Evolutionary conservation across 2,888 invertebrate species (phyloP), one percentile per base, ranked within the genome.

Genomic region (Leucoma salicis): DNA sequence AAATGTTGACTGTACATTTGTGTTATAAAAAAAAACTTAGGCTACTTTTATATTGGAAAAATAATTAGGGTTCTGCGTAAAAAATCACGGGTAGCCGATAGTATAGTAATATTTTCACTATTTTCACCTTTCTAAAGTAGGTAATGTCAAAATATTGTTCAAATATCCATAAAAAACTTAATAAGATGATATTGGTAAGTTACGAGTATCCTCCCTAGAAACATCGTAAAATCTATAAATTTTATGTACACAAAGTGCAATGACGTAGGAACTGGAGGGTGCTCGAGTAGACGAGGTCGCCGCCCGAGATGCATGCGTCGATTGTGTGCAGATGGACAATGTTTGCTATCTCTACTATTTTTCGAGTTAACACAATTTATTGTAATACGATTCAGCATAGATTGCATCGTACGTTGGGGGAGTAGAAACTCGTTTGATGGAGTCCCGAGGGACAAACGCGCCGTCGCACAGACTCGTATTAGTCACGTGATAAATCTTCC

Each of bases 301-400:
- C 66, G 68, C 51, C 60, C 61, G 56, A 63, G 68, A 66, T 65
- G 71, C 70, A 71, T 66, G 74, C 69, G 68, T 72, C 82, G 79
- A 82, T 83, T 80, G 81, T 83, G 84, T 86, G 79, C 89, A 88
- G 88, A 87, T 87, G 89, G 86, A 87, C 87, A 73, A 77, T 85
- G 87, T 88, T 88, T 87, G 85, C 86, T 87, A 87, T 87, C 88
- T 83, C 77, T 71, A 83, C 83, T 84, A 88, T 88, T 87, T 88
- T 87, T 86, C 87, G 84, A 88, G 86, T 86, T 89, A 88, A 89
- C 87, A 84, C 88, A 89, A 88, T 89, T 88, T 88, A 88, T 88
- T 87, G 88, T 89, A 88, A 89, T 89, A 85, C 84, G 88, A 89
- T 89, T 89, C 88, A 88, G 88, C 88, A 87, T 87, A 88, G 89